Conservation (phyloP, 2,888 invertebrate genomes). For the Eledona agricola region DNA sequence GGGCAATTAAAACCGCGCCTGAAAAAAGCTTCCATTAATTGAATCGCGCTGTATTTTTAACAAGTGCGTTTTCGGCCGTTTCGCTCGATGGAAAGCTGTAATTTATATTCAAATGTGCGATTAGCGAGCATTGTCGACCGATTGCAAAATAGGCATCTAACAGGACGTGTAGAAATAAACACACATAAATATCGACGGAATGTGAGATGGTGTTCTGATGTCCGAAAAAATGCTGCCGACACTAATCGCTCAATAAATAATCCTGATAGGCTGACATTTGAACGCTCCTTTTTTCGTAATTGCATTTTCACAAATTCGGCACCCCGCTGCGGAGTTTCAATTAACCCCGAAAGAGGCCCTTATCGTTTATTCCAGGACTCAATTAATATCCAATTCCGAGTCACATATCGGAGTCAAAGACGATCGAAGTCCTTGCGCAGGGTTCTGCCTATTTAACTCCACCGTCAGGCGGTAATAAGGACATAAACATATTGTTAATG, state of each 20-base stretch:
- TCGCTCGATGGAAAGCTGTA: conserved; percentile 2
- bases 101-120: neutral
- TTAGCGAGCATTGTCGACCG: conserved; percentile 4
- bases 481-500: conserved; percentile 12
- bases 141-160: conserved; percentile 2
- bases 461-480: neutral
- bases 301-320: too few relatives aligned
- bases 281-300: neutral
- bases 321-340: conserved; percentile 4
- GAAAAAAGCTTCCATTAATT: conserved; percentile 9
- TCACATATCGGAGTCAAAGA: conserved; percentile 3
- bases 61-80: neutral
- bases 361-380: conserved; percentile 3
- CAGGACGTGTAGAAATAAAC: neutral
- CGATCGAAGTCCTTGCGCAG: neutral
- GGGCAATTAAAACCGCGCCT: conserved; percentile 8
- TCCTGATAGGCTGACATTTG: neutral
- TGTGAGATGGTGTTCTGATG: conserved; percentile 6
- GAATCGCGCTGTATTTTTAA: conserved; percentile 6
- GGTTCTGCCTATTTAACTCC: conserved; percentile 3
- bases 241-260: conserved; percentile 6
- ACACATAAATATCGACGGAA: conserved; percentile 1
- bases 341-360: conserved; percentile 3
- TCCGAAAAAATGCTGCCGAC: conserved; percentile 3
- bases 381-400: conserved; percentile 5